phyloP scores from a whole-genome alignment of 1,140 invertebrate species.

The Cotesia chilonis region DNA sequence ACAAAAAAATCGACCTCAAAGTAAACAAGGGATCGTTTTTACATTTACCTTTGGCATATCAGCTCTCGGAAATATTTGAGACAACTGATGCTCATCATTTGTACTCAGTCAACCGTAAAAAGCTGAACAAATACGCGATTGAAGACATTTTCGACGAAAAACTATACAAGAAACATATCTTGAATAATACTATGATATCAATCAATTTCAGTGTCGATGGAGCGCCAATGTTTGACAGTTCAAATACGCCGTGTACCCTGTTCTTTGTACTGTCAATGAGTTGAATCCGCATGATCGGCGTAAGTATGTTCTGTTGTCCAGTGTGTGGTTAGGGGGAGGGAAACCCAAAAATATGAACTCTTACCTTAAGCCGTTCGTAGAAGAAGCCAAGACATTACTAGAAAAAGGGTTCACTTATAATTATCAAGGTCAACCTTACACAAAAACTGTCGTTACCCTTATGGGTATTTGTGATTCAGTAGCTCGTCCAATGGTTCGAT shows the following conservation, averaged over 20 bases:
- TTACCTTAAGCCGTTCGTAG: conserved; percentile 28
- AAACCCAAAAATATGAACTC: conserved; percentile 16
- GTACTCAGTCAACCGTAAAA: conserved; percentile 13
- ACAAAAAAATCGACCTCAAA: neutral
- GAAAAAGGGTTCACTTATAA: conserved; percentile 3
- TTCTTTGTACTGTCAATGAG: conserved; percentile 37
- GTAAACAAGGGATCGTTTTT: neutral
- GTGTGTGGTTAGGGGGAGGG: neutral
- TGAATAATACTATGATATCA: too few species aligned
- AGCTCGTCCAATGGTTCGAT: neutral
- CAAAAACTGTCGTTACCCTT: conserved; percentile 7
- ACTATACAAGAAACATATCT: conserved; percentile 19
- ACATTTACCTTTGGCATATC: conserved; percentile 14
- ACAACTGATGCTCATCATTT: too few species aligned
- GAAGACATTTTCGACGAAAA: neutral
- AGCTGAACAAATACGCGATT: neutral
- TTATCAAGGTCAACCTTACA: neutral
- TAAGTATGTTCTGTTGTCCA: conserved; percentile 16
- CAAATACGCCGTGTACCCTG: conserved; percentile 33
- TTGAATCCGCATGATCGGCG: conserved; percentile 24
- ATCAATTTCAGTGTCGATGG: too few species aligned
- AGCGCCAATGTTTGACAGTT: conserved; percentile 33
- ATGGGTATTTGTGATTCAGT: conserved; percentile 29
- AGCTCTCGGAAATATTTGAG: conserved; percentile 21
- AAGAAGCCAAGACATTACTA: conserved; percentile 7